Evolutionary conservation across 1,140 invertebrate genomes (phyloP).

Genomic region (Chelonus insularis): DNA sequence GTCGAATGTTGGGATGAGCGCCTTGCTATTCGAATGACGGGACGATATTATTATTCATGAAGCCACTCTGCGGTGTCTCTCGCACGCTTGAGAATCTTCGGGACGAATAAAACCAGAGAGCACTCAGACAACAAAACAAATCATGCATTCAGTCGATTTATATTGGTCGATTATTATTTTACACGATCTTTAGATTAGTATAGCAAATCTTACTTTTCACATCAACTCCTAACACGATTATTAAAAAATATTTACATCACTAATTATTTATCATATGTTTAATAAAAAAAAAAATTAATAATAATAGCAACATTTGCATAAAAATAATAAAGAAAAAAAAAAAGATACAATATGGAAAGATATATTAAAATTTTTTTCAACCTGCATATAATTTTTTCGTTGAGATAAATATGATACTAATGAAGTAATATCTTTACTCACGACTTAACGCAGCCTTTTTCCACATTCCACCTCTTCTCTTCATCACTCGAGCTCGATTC

Average conservation of each 20-base stretch:
- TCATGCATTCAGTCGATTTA: slow-evolving; percentile 5
- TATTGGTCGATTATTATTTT: slow-evolving; percentile 8
- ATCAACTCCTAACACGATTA: no score
- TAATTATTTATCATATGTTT: background rate
- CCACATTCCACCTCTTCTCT: background rate
- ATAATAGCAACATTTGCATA: no score
- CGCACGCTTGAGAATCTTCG: slow-evolving; percentile 6
- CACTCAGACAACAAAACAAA: slow-evolving; percentile 9
- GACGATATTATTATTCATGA: slow-evolving; percentile 8
- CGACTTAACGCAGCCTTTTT: no score
- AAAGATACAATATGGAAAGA: no score
- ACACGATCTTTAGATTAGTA: background rate
- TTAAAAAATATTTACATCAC: no score
- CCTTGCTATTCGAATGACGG: background rate
- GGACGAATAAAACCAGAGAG: background rate
- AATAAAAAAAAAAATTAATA: no score
- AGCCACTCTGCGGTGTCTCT: slow-evolving; percentile 8
- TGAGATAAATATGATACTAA: no score
- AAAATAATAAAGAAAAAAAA: no score
- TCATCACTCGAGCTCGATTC: background rate
- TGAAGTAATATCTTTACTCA: no score
- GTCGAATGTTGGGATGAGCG: background rate
- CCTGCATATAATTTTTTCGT: no score
- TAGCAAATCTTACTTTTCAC: background rate
- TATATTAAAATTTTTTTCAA: no score